These are phyloP conservation scores for Drosophila vallismaia DNA, from an alignment of 2,888 invertebrate genomes.

Conservation along the genomic window DNA sequence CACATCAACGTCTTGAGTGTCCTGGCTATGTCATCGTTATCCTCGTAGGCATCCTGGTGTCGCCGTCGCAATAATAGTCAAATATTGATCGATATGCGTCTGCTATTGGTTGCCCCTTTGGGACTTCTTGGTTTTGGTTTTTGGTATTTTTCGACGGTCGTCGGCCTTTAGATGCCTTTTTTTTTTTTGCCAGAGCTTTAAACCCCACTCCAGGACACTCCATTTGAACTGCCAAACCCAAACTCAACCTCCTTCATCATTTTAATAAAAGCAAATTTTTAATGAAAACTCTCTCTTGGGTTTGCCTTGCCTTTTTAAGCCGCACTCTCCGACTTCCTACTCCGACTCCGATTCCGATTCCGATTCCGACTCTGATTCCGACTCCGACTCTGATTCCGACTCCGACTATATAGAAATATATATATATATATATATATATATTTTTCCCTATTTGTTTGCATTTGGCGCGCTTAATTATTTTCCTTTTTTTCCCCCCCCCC, in stretches of 20 bases:
- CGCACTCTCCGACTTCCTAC: neutral
- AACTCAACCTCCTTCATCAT: conserved; percentile 31
- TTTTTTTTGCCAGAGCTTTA: conserved; percentile 21
- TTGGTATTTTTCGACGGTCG: conserved; percentile 57
- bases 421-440: conserved; percentile 3
- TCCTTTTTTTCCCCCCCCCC: neutral
- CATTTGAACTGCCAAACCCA: neutral
- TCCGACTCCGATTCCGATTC: neutral
- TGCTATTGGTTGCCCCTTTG: conserved; percentile 55
- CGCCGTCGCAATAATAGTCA: conserved; percentile 74
- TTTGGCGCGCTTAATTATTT: conserved; percentile 31
- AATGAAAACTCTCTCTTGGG: conserved; percentile 66
- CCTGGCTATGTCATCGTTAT: conserved; percentile 32
- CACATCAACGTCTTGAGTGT: conserved; percentile 27
- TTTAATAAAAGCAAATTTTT: conserved; percentile 71
- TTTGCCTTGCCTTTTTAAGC: conserved; percentile 34
- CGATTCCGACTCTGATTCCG: too few relatives aligned
- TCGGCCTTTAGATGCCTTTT: conserved; percentile 48
- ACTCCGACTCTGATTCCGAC: too few relatives aligned
- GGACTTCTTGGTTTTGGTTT: conserved; percentile 9
- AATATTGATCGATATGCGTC: conserved; percentile 82
- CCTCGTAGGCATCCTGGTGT: conserved; percentile 22
- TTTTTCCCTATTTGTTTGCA: conserved; percentile 36
- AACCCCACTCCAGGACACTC: conserved; percentile 5
- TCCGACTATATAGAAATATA: neutral